Evolutionary conservation across 2,888 invertebrate genomes (phyloP).

Genomic region (Lasioglossum pauxillum): DNA sequence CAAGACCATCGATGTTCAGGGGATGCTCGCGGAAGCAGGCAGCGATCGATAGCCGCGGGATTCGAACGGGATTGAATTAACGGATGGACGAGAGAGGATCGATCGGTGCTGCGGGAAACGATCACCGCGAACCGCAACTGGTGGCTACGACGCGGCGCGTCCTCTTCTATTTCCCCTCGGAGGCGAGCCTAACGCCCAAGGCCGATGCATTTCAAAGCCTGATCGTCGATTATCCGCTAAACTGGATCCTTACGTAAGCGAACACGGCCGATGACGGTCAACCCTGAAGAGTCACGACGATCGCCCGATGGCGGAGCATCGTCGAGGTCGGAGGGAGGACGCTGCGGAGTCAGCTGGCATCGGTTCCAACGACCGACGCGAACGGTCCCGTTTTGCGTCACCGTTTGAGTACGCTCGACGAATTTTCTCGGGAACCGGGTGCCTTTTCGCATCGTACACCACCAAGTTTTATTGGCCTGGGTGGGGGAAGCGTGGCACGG

Average conservation of each 20-base stretch:
- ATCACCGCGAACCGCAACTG: not conserved
- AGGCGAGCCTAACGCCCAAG: not conserved
- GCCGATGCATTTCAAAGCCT: not conserved
- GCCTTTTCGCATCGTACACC: conserved; percentile 11
- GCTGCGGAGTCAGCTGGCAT: not conserved
- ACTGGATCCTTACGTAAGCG: not conserved
- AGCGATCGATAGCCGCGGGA: not conserved
- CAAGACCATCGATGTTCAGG: not conserved
- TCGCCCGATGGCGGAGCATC: not conserved
- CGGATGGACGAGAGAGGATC: not conserved
- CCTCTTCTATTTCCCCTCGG: not conserved
- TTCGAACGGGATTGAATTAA: conserved; percentile 2
- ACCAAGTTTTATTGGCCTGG: conserved; percentile 24
- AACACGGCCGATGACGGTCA: not conserved
- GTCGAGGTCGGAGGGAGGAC: not conserved
- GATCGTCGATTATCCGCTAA: not conserved
- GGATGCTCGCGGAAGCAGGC: not conserved
- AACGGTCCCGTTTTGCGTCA: not conserved
- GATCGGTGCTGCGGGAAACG: not conserved
- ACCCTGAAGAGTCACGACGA: not conserved
- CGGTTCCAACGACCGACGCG: not conserved
- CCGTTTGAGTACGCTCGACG: not conserved
- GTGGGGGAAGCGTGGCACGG: conserved; percentile 31
- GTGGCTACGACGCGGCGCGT: conserved; percentile 10
- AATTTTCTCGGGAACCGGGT: conserved; percentile 27